Evolutionary conservation across 2,888 invertebrate genomes (phyloP).

Genomic region (Cosmopolites sordidus): DNA sequence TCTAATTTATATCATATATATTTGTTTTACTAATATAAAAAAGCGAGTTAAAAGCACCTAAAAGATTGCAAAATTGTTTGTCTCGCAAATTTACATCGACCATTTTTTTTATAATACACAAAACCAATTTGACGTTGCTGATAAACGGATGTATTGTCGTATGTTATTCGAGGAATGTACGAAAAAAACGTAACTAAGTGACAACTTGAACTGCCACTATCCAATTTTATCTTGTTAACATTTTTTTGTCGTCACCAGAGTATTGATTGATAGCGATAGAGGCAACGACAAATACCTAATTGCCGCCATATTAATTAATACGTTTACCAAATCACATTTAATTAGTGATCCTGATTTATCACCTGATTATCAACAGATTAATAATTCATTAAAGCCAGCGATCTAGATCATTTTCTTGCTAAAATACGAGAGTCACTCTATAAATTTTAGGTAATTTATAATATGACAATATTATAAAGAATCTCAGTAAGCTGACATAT

Average conservation of each 20-base stretch:
- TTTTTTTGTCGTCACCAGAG: conserved; percentile 18
- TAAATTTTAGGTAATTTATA: no score
- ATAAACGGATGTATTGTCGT: not conserved
- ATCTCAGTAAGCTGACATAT: no score
- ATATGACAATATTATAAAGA: no score
- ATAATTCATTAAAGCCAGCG: conserved; percentile 16
- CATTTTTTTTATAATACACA: no score
- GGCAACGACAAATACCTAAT: conserved; percentile 23
- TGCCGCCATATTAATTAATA: conserved; percentile 20
- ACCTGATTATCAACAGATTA: conserved; percentile 17
- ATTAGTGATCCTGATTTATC: conserved; percentile 25
- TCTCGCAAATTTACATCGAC: no score
- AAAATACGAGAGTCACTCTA: no score
- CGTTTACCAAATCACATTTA: conserved; percentile 23
- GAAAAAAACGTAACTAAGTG: conserved; percentile 14
- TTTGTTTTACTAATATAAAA: no score
- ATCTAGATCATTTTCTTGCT: not conserved
- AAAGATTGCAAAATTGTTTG: no score
- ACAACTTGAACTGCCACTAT: conserved; percentile 11
- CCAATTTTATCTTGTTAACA: conserved; percentile 20
- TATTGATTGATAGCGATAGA: conserved; percentile 22
- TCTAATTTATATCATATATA: no score
- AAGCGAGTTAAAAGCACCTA: no score
- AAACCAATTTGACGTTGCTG: not conserved
- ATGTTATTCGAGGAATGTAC: conserved; percentile 4